Evolutionary conservation across 2,113 vertebrate genomes (phyloP).

Genomic region (Octodon degus): DNA sequence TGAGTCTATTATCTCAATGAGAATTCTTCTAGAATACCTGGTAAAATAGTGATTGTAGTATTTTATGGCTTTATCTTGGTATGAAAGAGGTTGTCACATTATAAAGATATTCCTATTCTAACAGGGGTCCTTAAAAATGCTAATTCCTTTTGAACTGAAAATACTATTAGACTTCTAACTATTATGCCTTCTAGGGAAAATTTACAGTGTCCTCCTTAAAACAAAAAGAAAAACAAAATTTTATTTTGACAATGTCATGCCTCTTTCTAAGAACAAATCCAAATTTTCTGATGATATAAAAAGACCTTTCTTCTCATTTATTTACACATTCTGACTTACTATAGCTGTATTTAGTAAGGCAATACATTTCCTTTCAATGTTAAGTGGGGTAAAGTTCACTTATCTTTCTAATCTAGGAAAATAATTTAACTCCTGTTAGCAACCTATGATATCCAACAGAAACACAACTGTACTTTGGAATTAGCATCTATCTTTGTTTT

Average conservation of each 20-base stretch:
- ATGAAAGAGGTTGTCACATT: neutral
- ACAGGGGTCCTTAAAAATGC: conserved; percentile 17
- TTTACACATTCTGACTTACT: neutral
- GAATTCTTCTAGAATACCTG: conserved; percentile 24
- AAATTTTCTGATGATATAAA: conserved; percentile 29
- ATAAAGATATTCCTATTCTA: conserved; percentile 10
- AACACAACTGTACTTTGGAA: conserved; percentile 72
- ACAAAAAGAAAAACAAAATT: neutral
- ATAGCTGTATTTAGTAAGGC: neutral
- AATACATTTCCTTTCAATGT: conserved; percentile 60
- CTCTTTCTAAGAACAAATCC: conserved; percentile 15
- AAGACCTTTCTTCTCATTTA: neutral
- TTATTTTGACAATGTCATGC: neutral
- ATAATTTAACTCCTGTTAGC: conserved; percentile 59
- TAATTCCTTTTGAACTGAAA: neutral
- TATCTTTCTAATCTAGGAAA: conserved; percentile 72
- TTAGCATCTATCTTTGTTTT: conserved; percentile 32
- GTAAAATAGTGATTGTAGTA: neutral
- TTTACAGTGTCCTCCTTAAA: neutral
- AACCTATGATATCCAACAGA: conserved; percentile 68
- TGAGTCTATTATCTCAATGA: conserved; percentile 1
- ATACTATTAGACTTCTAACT: neutral
- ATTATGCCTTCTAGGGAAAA: neutral
- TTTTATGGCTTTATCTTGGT: neutral
- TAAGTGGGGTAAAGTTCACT: conserved; percentile 70